These are phyloP conservation scores for Zaprionus davidi DNA, from an alignment of 1,140 invertebrate species.

Conservation along the genomic window DNA sequence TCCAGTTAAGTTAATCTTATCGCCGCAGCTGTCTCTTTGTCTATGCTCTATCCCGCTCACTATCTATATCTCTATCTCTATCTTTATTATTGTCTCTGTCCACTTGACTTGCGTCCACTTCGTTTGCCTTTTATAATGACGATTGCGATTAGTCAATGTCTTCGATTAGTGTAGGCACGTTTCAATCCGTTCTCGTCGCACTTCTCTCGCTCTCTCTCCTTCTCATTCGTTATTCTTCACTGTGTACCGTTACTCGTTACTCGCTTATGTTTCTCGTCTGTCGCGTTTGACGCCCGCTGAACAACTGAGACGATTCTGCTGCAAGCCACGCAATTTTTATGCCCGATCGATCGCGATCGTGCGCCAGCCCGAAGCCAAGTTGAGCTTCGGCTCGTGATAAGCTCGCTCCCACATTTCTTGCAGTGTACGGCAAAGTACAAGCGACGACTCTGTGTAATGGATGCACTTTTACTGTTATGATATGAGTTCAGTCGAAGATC, in stretches of 20 bases:
- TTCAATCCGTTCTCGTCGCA: constrained; percentile 29
- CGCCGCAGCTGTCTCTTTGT: constrained; percentile 38
- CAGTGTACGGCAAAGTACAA: constrained; percentile 42
- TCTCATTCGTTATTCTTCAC: not conserved
- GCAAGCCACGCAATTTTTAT: constrained; percentile 68
- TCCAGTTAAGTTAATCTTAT: constrained; percentile 70
- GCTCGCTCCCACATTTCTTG: constrained; percentile 2
- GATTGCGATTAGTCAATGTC: constrained; percentile 9
- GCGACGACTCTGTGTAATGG: constrained; percentile 10
- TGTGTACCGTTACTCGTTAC: not conserved
- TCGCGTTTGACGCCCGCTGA: constrained; percentile 29
- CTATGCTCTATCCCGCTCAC: not conserved
- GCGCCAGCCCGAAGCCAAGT: constrained; percentile 4
- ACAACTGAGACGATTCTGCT: constrained; percentile 67
- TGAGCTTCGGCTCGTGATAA: constrained; percentile 40
- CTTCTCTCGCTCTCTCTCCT: not conserved
- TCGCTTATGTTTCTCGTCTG: constrained; percentile 13
- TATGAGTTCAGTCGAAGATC: constrained; percentile 44
- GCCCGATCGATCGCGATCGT: constrained; percentile 13
- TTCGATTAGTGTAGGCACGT: constrained; percentile 17
- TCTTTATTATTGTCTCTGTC: constrained; percentile 5
- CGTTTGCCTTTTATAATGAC: constrained; percentile 7
- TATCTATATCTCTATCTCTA: constrained; percentile 12
- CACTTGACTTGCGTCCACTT: constrained; percentile 32
- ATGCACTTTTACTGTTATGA: constrained; percentile 27